phyloP scores from a whole-genome alignment of 2,888 invertebrate genomes.

The Lasioglossum lativentre region DNA sequence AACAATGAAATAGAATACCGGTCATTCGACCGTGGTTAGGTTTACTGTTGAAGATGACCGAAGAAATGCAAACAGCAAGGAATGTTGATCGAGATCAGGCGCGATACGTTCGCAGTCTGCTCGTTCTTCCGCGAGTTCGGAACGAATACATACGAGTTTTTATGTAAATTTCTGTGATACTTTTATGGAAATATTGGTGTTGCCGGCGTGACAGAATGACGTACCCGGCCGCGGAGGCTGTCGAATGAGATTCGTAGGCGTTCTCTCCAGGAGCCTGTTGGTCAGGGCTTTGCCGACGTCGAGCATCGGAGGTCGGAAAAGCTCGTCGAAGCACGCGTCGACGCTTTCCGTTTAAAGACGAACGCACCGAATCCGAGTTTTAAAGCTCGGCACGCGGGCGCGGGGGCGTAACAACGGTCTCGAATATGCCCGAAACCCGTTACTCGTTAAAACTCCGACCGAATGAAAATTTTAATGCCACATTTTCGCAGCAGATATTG shows the following conservation, averaged over 20 bases:
- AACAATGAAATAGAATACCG: too few relatives aligned
- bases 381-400: background rate
- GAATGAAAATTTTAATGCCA: background rate
- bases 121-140: background rate
- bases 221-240: background rate
- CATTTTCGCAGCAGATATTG: background rate
- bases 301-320: background rate
- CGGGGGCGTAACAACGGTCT: background rate
- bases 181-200: conserved; percentile 16
- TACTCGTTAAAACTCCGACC: background rate
- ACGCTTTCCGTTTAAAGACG: background rate
- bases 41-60: too few relatives aligned
- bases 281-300: background rate
- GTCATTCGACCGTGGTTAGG: too few relatives aligned
- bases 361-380: background rate
- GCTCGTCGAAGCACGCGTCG: background rate
- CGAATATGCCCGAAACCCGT: background rate
- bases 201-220: background rate
- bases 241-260: background rate
- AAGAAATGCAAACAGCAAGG: too few relatives aligned
- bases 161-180: conserved; percentile 26
- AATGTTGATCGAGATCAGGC: too few relatives aligned
- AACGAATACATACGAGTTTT: conserved; percentile 12
- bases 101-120: too few relatives aligned
- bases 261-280: background rate